Base-by-base conservation (phyloP, 2,113 vertebrate species). In the Phylloscopus whistleri region DNA sequence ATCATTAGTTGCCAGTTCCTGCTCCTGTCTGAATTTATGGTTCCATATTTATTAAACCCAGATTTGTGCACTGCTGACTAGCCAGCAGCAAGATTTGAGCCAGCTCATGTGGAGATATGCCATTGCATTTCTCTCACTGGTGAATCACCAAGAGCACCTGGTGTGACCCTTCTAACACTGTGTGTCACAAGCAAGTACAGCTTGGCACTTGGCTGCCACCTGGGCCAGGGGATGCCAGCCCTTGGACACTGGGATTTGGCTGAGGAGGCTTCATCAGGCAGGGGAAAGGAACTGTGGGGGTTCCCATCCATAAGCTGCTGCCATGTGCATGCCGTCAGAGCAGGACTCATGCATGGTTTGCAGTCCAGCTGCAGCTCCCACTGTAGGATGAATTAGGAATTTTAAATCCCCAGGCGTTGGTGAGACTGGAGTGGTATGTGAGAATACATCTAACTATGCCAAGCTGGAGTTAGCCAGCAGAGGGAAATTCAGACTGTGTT, bases 11-110 rank as follows among this genome's bases (percentile, higher is more conserved):
- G 67, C 58, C 74, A 79, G 78, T 79, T 93, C 58, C 86, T 92
- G 80, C 55, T 93, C 55, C 76, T 80, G 72, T 69, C 79, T 92
- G 81, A 88, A 92, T 95, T 86, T 86, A 95, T 70, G 63, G 55
- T 39, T 93, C 59, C 15, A 12, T 51, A 39, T 55, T 96, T 90
- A 93, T 93, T 95, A 90, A 94, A 69, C 24, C 72, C 90, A 96
- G 95, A 77, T 77, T 51, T 86, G 64, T 59, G 83, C 88, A 59
- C 30, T 80, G 75, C 43, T 92, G 63, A 80, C 48, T 80, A 69
- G 82, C 82, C 92, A 81, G 48, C 88, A 94, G 90, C 72, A 69
- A 51, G 59, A 51, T 77, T 15, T 66, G 51, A 55, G 88, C 86
- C 92, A 94, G 85, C 43, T 95, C 96, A 74, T 0, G 6, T 70